Conservation (phyloP, 2,113 vertebrate species). For the Oreotrochilus melanogaster region DNA sequence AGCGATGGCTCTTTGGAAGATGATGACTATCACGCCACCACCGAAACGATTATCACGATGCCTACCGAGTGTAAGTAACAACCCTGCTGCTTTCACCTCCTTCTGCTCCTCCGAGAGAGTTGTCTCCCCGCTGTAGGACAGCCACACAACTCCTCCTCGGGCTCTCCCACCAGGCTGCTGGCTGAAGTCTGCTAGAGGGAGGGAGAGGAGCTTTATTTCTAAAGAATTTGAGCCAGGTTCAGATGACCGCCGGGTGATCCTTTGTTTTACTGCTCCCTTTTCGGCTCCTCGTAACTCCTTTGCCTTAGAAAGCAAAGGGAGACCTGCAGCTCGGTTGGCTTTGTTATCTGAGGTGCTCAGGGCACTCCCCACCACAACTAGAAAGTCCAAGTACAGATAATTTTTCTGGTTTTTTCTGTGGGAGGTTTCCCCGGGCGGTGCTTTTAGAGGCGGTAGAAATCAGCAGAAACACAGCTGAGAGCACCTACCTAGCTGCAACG, state of each 20-base stretch:
- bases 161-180: constrained; percentile 77
- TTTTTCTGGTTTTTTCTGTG: background rate
- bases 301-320: constrained; percentile 39
- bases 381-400: background rate
- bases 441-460: constrained; percentile 24
- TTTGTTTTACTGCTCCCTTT: constrained; percentile 32
- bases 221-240: constrained; percentile 67
- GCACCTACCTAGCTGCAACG: background rate
- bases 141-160: constrained; percentile 76
- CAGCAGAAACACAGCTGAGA: background rate
- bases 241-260: background rate
- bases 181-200: constrained; percentile 58
- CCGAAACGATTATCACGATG: constrained; percentile 95
- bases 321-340: constrained; percentile 1
- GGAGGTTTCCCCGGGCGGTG: background rate
- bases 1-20: constrained; percentile 89
- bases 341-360: background rate
- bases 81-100: constrained; percentile 50
- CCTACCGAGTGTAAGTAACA: constrained; percentile 92
- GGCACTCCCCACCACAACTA: background rate
- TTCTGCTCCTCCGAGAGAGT: constrained; percentile 55
- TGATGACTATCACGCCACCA: constrained; percentile 94
- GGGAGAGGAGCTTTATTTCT: constrained; percentile 54
- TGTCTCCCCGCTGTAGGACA: constrained; percentile 65
- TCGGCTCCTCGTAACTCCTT: background rate